phyloP scores from a whole-genome alignment of 2,113 vertebrate genomes.

The Morone saxatilis region DNA sequence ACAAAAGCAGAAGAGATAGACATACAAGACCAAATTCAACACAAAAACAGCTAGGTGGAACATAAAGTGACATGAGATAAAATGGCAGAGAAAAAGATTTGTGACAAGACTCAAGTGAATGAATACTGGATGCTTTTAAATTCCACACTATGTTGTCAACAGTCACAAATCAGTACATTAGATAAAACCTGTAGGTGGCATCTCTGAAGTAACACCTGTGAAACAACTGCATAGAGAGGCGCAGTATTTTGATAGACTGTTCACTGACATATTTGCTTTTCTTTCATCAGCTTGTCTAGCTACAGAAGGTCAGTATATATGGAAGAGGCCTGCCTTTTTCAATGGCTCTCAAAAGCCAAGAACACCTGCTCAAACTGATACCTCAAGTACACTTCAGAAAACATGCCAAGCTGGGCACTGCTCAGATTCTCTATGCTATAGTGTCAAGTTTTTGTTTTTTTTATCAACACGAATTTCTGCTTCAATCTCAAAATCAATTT shows the following conservation, averaged over 20 bases:
- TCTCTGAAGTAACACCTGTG: conserved; percentile 36
- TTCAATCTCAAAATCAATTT: conserved; percentile 63
- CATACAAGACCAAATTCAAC: neutral
- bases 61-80: conserved; percentile 28
- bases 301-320: conserved; percentile 40
- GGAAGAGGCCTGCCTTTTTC: conserved; percentile 32
- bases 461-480: conserved; percentile 28
- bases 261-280: conserved; percentile 1
- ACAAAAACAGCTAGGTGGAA: conserved; percentile 21
- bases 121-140: conserved; percentile 11
- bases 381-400: conserved; percentile 41
- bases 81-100: conserved; percentile 5
- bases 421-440: conserved; percentile 11
- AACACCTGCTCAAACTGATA: conserved; percentile 51
- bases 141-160: neutral
- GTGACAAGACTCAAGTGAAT: neutral
- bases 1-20: conserved; percentile 40
- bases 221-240: neutral
- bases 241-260: neutral
- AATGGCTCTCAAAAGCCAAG: conserved; percentile 48
- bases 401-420: neutral
- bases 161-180: neutral
- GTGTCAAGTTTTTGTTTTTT: neutral
- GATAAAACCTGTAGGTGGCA: conserved; percentile 26
- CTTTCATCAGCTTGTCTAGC: conserved; percentile 43